Conservation (phyloP, 1,140 invertebrate species). For the Drosophila rufa region DNA sequence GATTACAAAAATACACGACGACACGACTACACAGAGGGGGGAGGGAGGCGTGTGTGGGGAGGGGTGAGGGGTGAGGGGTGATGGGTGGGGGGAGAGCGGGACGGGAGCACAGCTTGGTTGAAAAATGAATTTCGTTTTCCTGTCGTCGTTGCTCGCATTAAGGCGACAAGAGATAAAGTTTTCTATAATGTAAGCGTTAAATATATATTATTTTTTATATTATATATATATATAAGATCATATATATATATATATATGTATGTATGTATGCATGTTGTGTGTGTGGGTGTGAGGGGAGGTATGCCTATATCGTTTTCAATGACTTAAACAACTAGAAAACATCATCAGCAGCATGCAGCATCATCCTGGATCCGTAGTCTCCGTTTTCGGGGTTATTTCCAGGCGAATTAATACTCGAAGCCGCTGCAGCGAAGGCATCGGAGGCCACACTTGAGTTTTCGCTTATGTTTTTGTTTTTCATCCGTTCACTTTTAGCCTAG, state of each 20-base stretch:
- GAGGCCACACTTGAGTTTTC: conserved; percentile 17
- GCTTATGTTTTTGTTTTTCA: neutral
- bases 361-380: neutral
- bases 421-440: conserved; percentile 23
- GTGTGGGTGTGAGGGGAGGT: conserved; percentile 18
- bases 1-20: conserved; percentile 74
- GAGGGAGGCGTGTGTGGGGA: too few relatives aligned
- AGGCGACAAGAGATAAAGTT: conserved; percentile 44
- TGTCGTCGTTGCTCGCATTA: neutral
- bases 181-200: conserved; percentile 59
- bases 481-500: conserved; percentile 32
- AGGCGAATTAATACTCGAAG: conserved; percentile 1
- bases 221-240: conserved; percentile 35
- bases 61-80: neutral
- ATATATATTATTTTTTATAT: conserved; percentile 61
- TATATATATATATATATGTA: conserved; percentile 21
- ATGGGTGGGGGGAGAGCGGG: neutral
- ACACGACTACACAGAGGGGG: conserved; percentile 35
- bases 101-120: conserved; percentile 12
- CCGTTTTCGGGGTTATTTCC: neutral
- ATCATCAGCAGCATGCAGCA: conserved; percentile 33
- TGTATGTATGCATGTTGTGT: conserved; percentile 24
- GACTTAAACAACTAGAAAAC: conserved; percentile 80
- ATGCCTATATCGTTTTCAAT: conserved; percentile 61
- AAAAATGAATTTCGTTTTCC: conserved; percentile 20